Percentiles rank a stretch among this genome's conserved stretches.
phyloP scores from a whole-genome alignment of 1,140 invertebrate genomes.

The Trichonephila inaurata region DNA sequence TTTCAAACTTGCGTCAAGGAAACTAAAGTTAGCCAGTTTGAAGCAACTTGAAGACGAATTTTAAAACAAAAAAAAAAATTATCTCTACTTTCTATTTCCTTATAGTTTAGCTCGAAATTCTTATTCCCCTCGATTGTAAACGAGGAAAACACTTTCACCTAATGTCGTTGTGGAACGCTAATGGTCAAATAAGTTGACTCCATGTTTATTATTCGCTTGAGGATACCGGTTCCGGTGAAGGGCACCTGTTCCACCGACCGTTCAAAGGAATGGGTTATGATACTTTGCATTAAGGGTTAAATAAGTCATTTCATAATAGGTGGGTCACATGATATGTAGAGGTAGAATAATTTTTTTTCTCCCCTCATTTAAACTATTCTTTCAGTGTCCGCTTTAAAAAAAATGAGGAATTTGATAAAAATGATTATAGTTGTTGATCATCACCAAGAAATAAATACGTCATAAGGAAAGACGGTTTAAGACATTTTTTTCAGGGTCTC shows the following conservation, averaged over 20 bases:
- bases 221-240: background rate
- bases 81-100: background rate
- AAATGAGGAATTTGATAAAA: background rate
- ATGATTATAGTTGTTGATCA: background rate
- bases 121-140: background rate
- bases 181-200: background rate
- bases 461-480: too few relatives aligned
- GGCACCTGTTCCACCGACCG: background rate
- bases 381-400: too few relatives aligned
- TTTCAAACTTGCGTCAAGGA: background rate
- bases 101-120: background rate
- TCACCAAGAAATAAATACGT: too few relatives aligned
- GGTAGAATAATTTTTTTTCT: background rate
- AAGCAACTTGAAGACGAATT: background rate
- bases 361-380: background rate
- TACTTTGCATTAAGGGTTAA: background rate
- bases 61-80: background rate
- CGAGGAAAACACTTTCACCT: background rate
- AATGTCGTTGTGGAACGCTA: background rate
- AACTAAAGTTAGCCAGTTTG: conserved; percentile 37
- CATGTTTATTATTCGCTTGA: background rate
- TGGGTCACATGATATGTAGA: background rate
- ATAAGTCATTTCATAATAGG: background rate
- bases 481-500: too few relatives aligned
- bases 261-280: background rate